Conservation (phyloP, 2,797 vertebrate species). For the Oophaga sylvatica region DNA sequence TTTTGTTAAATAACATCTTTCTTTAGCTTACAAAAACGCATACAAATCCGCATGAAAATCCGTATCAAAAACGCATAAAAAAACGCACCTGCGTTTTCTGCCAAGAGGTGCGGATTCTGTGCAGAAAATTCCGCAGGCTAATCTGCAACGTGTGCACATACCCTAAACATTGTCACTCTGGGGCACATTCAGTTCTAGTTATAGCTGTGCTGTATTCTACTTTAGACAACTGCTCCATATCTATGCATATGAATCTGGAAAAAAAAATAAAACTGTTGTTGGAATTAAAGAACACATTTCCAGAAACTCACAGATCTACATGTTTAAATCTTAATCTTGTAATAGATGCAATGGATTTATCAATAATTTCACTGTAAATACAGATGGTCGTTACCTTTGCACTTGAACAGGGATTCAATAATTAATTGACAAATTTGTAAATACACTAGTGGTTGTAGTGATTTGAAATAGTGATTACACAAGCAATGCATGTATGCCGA, state of each 20-base stretch:
- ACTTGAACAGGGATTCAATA: not conserved
- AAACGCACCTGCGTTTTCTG: too few relatives aligned
- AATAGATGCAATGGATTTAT: not conserved
- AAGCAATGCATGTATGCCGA: not conserved
- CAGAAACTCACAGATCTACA: too few relatives aligned
- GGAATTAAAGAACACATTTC: too few relatives aligned
- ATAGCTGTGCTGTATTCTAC: not conserved
- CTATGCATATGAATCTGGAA: too few relatives aligned
- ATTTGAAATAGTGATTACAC: not conserved
- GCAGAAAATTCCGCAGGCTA: too few relatives aligned
- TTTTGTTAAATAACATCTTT: too few relatives aligned
- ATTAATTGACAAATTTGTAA: not conserved
- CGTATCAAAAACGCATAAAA: too few relatives aligned
- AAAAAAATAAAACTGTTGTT: too few relatives aligned
- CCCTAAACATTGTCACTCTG: not conserved
- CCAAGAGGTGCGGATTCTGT: too few relatives aligned
- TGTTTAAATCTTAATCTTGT: not conserved
- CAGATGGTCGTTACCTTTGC: not conserved
- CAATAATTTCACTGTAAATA: conserved; percentile 13
- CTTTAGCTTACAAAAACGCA: too few relatives aligned
- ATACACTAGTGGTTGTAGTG: not conserved
- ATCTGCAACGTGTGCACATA: too few relatives aligned
- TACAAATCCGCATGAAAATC: too few relatives aligned
- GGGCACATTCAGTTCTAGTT: not conserved
- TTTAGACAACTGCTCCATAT: not conserved